Evolutionary conservation across 2,113 vertebrate species (phyloP).

Genomic region (Stictonetta naevosa): DNA sequence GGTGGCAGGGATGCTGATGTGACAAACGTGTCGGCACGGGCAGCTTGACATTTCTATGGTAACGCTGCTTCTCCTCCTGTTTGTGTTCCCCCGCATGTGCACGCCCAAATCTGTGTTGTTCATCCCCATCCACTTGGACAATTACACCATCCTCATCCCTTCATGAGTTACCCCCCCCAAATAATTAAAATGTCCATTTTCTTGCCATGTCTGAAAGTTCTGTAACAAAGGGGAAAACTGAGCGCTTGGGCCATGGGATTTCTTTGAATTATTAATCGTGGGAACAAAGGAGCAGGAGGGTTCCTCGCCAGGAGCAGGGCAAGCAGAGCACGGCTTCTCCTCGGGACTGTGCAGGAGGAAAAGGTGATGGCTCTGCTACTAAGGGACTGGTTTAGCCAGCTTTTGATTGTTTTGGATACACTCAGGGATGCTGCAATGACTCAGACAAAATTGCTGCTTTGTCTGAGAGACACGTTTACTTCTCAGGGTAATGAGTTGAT

Average conservation of each 20-base stretch:
- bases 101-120: background rate
- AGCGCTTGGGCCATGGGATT: background rate
- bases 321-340: background rate
- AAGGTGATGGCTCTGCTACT: slow-evolving; percentile 64
- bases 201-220: background rate
- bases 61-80: slow-evolving; percentile 38
- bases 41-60: slow-evolving; percentile 68
- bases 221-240: background rate
- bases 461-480: slow-evolving; percentile 69
- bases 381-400: slow-evolving; percentile 65
- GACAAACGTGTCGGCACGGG: slow-evolving; percentile 4
- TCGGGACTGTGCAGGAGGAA: background rate
- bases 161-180: background rate
- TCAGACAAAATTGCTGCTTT: slow-evolving; percentile 73
- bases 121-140: background rate
- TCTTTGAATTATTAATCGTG: background rate
- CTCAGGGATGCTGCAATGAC: slow-evolving; percentile 68
- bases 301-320: background rate
- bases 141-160: background rate
- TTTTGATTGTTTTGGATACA: slow-evolving; percentile 69
- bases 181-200: background rate
- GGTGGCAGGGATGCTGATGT: slow-evolving; percentile 31
- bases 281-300: background rate
- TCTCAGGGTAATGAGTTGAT: slow-evolving; percentile 65
- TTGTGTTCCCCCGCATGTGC: background rate